These are phyloP conservation scores for Pelecanus crispus DNA, from an alignment of 2,113 vertebrate genomes.

Conservation along the genomic window DNA sequence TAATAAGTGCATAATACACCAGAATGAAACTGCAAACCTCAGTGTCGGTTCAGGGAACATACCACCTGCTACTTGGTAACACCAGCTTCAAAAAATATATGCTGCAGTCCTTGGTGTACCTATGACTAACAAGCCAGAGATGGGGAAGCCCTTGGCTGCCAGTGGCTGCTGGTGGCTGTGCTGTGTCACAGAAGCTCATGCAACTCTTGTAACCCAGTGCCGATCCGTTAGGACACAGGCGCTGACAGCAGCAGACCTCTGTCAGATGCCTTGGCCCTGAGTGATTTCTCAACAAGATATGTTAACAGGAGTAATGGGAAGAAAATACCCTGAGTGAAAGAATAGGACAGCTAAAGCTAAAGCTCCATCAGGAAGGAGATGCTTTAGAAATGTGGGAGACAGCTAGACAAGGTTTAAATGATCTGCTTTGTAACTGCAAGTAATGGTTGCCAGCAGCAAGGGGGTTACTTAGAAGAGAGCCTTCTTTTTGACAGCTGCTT, in stretches of 20 bases:
- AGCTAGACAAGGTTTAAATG: background rate
- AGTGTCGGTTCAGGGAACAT: background rate
- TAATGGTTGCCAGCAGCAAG: background rate
- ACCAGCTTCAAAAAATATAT: background rate
- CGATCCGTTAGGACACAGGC: fast-evolving
- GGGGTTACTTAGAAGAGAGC: background rate
- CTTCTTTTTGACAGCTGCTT: background rate
- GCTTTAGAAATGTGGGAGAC: background rate
- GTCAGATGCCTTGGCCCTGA: background rate
- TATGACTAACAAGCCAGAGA: background rate
- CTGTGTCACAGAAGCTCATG: background rate
- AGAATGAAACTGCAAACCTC: background rate
- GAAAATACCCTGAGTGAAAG: background rate
- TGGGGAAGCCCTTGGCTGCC: background rate
- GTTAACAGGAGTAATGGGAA: background rate
- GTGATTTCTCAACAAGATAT: background rate
- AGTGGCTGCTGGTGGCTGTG: background rate
- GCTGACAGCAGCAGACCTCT: background rate
- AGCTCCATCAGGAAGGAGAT: background rate
- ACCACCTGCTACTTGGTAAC: background rate
- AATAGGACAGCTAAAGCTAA: background rate
- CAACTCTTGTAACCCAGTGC: background rate
- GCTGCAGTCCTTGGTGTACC: background rate
- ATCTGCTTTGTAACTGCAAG: background rate
- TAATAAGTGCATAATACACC: background rate